Conservation (phyloP, 2,113 vertebrate species). For the Oncorhynchus mykiss region DNA sequence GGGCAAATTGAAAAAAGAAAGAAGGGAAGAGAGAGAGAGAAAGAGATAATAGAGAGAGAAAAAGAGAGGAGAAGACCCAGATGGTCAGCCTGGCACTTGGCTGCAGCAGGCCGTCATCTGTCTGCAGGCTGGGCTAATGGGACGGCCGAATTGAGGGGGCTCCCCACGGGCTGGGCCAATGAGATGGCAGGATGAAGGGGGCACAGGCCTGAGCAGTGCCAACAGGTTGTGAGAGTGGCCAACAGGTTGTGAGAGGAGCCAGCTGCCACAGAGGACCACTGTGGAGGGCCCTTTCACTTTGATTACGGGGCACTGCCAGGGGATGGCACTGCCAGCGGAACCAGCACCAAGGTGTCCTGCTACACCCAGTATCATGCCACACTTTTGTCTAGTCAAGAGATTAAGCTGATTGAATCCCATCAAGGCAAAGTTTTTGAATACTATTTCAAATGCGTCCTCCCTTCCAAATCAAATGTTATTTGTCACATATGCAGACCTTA, state of each 20-base stretch:
- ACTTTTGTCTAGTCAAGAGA: no score
- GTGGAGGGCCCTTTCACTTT: slow-evolving; percentile 20
- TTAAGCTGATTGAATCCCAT: no score
- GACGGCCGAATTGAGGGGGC: slow-evolving; percentile 16
- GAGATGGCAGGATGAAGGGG: slow-evolving; percentile 11
- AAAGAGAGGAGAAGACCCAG: slow-evolving; percentile 25
- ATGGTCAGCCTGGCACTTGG: slow-evolving; percentile 41
- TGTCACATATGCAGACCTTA: no score
- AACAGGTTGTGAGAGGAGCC: slow-evolving; percentile 14
- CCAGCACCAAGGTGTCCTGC: neutral
- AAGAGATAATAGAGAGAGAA: neutral
- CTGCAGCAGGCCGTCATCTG: slow-evolving; percentile 34
- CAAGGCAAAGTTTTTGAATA: no score
- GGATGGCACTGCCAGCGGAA: neutral
- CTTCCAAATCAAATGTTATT: no score
- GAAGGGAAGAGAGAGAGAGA: neutral
- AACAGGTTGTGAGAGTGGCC: slow-evolving; percentile 39
- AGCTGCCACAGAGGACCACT: slow-evolving; percentile 18
- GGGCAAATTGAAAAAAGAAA: neutral
- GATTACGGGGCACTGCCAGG: slow-evolving; percentile 2
- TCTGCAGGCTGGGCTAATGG: slow-evolving; percentile 6
- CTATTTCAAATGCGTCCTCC: no score
- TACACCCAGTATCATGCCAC: neutral
- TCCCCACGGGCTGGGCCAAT: slow-evolving; percentile 4
- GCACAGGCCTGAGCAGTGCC: slow-evolving; percentile 12